Evolutionary conservation across 2,113 vertebrate genomes (phyloP), one percentile per base, ranked within the genome.

Genomic region (Lethenteron camtschaticum): DNA sequence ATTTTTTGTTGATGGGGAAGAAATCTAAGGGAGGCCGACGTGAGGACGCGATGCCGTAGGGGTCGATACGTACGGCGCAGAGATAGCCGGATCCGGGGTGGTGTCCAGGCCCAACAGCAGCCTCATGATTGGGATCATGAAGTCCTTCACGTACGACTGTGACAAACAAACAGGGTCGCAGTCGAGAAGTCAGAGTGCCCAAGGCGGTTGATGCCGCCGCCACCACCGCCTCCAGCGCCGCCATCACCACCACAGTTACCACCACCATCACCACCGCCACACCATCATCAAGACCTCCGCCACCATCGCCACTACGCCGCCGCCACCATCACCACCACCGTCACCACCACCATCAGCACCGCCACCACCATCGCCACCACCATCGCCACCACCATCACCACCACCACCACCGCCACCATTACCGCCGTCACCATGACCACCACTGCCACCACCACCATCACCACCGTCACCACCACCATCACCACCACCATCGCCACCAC

Each of bases 81-180:
- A 86, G 85, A 81, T 85, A 85, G 8, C 83, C 84, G 66, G 85
- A 86, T 77, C 84, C 83, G 72, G 84, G 70, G 82, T 85, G 9
- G 84, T 86, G 75, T 86, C 85, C 75, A 86, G 73, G 75, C 85
- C 84, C 74, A 86, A 73, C 4, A 86, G 81, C 76, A 86, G 82
- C 78, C 85, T 82, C 77, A 84, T 81, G 73, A 86, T 85, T 71
- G 83, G 85, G 76, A 86, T 86, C 85, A 86, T 86, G 72, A 84
- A 86, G 74, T 85, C 84, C 74, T 86, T 86, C 77, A 86, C 85
- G 79, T 85, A 85, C 11, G 84, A 86, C 85, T 86, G 78, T 14
- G 77, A 77, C 12, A 72, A 60, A 77, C 74, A 73, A 73, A 72
- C 57, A 75, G 75, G 69, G 70, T 71, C 73, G 56, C 57, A 60